Evolutionary conservation across 2,797 vertebrate species (phyloP).

Genomic region (Centroberyx gerrardi): DNA sequence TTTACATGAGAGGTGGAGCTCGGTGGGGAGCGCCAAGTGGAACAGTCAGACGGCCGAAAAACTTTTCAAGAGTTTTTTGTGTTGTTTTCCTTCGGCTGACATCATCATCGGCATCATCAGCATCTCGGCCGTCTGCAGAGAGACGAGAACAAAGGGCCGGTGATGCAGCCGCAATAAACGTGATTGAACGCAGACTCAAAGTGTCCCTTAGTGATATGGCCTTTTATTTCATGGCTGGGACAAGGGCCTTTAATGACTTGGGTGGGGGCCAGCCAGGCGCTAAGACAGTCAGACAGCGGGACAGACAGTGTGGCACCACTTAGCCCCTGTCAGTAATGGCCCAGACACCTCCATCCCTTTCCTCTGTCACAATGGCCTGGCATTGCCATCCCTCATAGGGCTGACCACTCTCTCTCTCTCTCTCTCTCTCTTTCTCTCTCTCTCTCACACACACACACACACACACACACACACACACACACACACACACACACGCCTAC

Average conservation of each 20-base stretch:
- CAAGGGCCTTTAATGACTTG: slow-evolving; percentile 80
- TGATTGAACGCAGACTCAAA: slow-evolving; percentile 65
- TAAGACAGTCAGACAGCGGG: slow-evolving; percentile 65
- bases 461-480: neutral
- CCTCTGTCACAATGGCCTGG: slow-evolving; percentile 40
- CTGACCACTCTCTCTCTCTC: neutral
- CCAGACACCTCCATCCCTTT: slow-evolving; percentile 67
- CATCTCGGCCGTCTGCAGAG: slow-evolving; percentile 32
- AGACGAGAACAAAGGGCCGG: slow-evolving; percentile 57
- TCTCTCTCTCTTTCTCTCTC: slow-evolving; percentile 17
- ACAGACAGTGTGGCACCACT: slow-evolving; percentile 76
- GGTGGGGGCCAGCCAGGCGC: slow-evolving; percentile 73
- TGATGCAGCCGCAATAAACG: slow-evolving; percentile 69
- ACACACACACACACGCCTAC: no score
- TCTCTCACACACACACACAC: neutral
- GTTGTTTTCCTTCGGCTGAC: slow-evolving; percentile 28
- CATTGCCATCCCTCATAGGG: slow-evolving; percentile 39
- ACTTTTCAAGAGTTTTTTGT: slow-evolving; percentile 28
- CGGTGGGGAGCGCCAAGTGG: neutral
- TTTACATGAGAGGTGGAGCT: slow-evolving; percentile 12
- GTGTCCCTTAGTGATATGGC: slow-evolving; percentile 70
- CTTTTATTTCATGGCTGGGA: slow-evolving; percentile 77
- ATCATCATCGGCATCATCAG: slow-evolving; percentile 16
- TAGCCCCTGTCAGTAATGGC: slow-evolving; percentile 77
- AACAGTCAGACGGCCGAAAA: slow-evolving; percentile 23